Conservation (phyloP, 2,888 invertebrate genomes). For the Apamea sordens region DNA sequence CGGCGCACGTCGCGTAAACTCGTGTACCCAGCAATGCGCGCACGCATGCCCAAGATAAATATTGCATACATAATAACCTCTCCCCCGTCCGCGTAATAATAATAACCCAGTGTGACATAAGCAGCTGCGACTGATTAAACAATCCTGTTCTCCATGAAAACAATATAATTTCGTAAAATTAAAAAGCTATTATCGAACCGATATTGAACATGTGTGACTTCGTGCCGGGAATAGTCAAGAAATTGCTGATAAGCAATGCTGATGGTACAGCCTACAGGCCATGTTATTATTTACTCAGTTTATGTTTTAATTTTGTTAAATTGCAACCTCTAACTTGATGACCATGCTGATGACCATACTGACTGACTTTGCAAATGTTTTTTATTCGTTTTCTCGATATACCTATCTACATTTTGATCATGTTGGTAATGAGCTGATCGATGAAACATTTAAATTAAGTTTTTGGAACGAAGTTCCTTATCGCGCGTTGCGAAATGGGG, state of each 20-base stretch:
- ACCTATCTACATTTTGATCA: slow-evolving; percentile 15
- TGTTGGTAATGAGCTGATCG: slow-evolving; percentile 36
- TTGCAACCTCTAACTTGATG: slow-evolving; percentile 35
- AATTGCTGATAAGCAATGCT: slow-evolving; percentile 33
- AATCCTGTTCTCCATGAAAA: slow-evolving; percentile 71
- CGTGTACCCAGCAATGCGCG: slow-evolving; percentile 54
- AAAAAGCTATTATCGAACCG: slow-evolving; percentile 68
- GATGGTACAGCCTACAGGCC: slow-evolving; percentile 20
- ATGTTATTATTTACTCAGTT: slow-evolving; percentile 49
- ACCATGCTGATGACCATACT: slow-evolving; percentile 17
- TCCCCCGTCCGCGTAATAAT: slow-evolving; percentile 61
- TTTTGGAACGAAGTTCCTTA: no score
- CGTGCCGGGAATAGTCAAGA: slow-evolving; percentile 52
- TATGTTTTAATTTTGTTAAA: slow-evolving; percentile 54
- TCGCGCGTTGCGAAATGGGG: no score
- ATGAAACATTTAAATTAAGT: slow-evolving; percentile 31
- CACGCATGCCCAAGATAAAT: slow-evolving; percentile 75
- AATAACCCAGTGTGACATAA: slow-evolving; percentile 67
- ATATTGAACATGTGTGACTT: slow-evolving; percentile 55
- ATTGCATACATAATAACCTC: slow-evolving; percentile 76
- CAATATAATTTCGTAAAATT: slow-evolving; percentile 72
- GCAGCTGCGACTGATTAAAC: slow-evolving; percentile 78
- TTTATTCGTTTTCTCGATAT: slow-evolving; percentile 3
- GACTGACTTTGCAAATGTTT: slow-evolving; percentile 16
- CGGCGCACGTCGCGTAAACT: slow-evolving; percentile 63